Base-by-base conservation (phyloP, 1,140 invertebrate genomes). In the Listronotus oregonensis region DNA sequence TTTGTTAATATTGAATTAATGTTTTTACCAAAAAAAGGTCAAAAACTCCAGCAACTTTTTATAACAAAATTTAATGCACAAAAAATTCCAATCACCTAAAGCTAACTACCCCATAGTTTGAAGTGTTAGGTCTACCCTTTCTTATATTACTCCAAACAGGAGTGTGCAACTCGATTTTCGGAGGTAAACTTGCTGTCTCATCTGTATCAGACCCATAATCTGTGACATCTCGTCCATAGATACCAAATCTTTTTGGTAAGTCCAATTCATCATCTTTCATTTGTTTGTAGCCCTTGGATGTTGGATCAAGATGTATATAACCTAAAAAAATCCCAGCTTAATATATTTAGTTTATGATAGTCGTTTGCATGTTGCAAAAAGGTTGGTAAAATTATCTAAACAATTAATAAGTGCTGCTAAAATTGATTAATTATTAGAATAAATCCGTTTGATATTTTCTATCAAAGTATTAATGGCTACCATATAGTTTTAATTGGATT, bases 131-230 rank as follows among this genome's bases (percentile, higher is more conserved):
- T 72, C 67, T 74, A 78, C 77, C 76, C 73, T 75, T 75, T 66
- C 74, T 70, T 21, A 78, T 75, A 65, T 75, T 70, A 55, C 77
- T 77, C 77, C 77, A 79, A 54, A 79, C 76, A 3, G 78, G 78
- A 8, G 76, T 76, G 62, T 78, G 77, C 32, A 71, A 52, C 57
- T 73, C 73, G 57, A 72, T 70, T 67, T 71, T 69, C 14, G 69
- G 71, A n/a, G 74, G 74, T 9, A 75, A 57, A 18, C 67, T 70
- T 18, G 64, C 64, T 11, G 58, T 69, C 47, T 74, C 74, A 27
- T 78, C 74, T 3, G 65, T 72, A 43, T 73, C 72, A 11, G 46
- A 67, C 9, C 66, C 69, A 46, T 60, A 54, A 27, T 72, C 72
- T 9, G 52, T 65, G 0, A 66, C 59, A 50, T 76, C 75, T 63